These are phyloP conservation scores for Zaprionus africanus DNA, from an alignment of 1,140 invertebrate genomes.

Conservation along the genomic window DNA sequence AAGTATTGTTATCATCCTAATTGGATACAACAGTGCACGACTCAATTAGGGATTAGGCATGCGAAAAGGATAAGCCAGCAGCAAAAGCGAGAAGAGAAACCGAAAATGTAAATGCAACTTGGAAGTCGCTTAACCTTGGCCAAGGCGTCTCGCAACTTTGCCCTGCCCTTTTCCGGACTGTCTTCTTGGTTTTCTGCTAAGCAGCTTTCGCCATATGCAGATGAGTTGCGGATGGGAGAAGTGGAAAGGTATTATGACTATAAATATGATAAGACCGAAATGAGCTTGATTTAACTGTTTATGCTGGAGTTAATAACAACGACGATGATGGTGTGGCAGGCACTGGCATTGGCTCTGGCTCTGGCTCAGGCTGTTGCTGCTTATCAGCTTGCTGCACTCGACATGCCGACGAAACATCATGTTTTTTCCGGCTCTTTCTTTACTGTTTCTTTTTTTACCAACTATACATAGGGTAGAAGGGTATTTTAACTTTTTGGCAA, in stretches of 20 bases:
- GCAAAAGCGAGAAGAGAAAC: not conserved
- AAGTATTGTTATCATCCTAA: conserved; percentile 27
- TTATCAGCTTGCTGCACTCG: conserved; percentile 75
- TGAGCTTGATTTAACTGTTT: conserved; percentile 74
- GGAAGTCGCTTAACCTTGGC: conserved; percentile 1
- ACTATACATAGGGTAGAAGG: too few species aligned
- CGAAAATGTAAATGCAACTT: conserved; percentile 20
- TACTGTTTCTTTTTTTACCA: not conserved
- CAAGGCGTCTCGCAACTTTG: not conserved
- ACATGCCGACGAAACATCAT: conserved; percentile 63
- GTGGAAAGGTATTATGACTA: conserved; percentile 33
- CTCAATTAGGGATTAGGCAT: conserved; percentile 13
- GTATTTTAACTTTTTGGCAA: too few species aligned
- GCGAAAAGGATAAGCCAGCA: conserved; percentile 6
- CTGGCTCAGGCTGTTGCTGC: conserved; percentile 5
- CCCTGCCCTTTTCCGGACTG: not conserved
- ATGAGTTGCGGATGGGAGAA: conserved; percentile 38
- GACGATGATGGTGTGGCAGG: conserved; percentile 22
- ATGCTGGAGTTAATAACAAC: conserved; percentile 38
- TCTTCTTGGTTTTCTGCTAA: conserved; percentile 37
- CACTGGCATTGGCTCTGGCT: not conserved
- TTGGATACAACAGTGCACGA: conserved; percentile 11
- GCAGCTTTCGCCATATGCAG: conserved; percentile 72
- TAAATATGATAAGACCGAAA: conserved; percentile 65
- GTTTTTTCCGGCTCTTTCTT: conserved; percentile 37